These are phyloP conservation scores for Crocallis elinguaria DNA, from an alignment of 2,888 invertebrate genomes.

Conservation along the genomic window DNA sequence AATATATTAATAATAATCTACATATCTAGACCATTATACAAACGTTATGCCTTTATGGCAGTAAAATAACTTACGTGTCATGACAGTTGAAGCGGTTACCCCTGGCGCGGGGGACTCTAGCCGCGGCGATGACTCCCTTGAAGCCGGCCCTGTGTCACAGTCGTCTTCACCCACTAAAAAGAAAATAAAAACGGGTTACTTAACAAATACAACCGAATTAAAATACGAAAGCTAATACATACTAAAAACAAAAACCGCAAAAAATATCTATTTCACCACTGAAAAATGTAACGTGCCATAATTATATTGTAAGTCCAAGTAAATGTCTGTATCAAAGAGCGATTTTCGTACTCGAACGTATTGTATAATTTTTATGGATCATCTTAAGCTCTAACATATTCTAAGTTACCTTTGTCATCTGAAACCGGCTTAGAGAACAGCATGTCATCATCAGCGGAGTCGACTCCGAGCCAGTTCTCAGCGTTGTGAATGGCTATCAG, in stretches of 20 bases:
- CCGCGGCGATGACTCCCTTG: constrained; percentile 89
- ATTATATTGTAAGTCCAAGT: no score
- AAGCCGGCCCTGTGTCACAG: constrained; percentile 86
- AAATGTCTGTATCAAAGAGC: no score
- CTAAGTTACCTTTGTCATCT: constrained; percentile 86
- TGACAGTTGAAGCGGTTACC: constrained; percentile 73
- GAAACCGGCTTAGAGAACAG: constrained; percentile 91
- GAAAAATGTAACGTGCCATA: no score
- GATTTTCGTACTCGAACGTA: no score
- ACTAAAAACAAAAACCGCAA: no score
- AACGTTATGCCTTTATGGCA: no score
- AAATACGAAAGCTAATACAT: no score
- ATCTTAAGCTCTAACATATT: not conserved
- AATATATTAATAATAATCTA: no score
- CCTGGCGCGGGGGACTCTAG: constrained; percentile 87
- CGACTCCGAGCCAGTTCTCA: constrained; percentile 96
- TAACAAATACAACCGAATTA: no score
- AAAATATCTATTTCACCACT: no score
- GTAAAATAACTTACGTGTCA: constrained; percentile 68
- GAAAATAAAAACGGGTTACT: not conserved
- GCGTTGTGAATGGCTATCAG: constrained; percentile 97
- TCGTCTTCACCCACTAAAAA: constrained; percentile 85
- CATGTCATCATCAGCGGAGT: constrained; percentile 94
- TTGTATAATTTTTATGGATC: no score
- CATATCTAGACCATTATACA: no score